Conservation (phyloP, 2,888 invertebrate species). For the Parthenolecanium corni region DNA sequence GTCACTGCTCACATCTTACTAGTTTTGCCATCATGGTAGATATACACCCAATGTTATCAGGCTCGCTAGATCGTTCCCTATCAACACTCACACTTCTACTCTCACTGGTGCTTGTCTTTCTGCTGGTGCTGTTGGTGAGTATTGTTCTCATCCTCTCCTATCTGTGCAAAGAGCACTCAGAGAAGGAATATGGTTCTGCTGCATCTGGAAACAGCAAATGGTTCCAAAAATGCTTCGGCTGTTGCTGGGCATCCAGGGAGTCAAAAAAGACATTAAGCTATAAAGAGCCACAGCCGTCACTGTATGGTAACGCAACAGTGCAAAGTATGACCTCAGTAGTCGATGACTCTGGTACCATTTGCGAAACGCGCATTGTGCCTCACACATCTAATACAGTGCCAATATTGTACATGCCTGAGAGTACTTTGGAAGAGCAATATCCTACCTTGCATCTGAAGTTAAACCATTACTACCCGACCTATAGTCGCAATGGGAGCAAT, state of each 20-base stretch:
- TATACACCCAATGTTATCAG: constrained; percentile 43
- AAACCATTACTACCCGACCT: constrained; percentile 14
- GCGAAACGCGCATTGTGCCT: not conserved
- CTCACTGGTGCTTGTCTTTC: not conserved
- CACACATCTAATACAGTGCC: constrained; percentile 10
- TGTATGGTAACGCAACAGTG: constrained; percentile 24
- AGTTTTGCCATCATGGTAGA: constrained; percentile 91
- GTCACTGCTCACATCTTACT: constrained; percentile 79
- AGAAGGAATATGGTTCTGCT: constrained; percentile 59
- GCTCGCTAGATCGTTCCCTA: not conserved
- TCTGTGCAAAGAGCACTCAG: constrained; percentile 45
- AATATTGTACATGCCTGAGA: constrained; percentile 11
- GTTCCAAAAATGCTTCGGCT: constrained; percentile 59
- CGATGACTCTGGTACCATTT: constrained; percentile 3
- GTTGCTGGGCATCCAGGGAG: constrained; percentile 40
- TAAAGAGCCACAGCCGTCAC: constrained; percentile 17
- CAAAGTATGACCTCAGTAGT: constrained; percentile 4
- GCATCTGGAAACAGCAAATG: constrained; percentile 58
- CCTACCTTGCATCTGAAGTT: not conserved
- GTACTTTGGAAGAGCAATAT: not conserved
- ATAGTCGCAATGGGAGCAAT: constrained; percentile 18
- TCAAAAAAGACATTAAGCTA: constrained; percentile 22
- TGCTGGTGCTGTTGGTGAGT: not conserved
- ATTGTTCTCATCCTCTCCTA: not conserved
- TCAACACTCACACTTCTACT: not conserved